phyloP scores from a whole-genome alignment of 2,888 invertebrate genomes.

The Nomada hirtipes region DNA sequence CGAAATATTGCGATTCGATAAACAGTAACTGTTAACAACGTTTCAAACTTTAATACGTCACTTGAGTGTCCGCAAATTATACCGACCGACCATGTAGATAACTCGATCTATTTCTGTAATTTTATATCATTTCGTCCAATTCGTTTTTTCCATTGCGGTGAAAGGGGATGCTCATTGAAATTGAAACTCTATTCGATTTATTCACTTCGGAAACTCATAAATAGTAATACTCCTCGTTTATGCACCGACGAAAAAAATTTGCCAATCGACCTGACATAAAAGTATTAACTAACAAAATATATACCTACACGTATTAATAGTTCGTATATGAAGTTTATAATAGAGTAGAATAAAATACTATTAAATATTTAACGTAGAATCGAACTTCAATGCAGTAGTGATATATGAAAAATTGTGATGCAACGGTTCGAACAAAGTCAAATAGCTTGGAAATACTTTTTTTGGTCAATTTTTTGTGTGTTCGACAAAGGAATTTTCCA shows the following conservation, averaged over 20 bases:
- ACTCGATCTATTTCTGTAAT: too few relatives aligned
- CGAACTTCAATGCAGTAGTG: not conserved
- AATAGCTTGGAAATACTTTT: too few relatives aligned
- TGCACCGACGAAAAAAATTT: not conserved
- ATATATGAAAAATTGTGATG: too few relatives aligned
- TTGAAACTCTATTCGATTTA: not conserved
- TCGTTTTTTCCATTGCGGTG: not conserved
- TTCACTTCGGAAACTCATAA: not conserved
- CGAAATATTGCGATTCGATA: slow-evolving; percentile 1
- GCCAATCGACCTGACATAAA: too few relatives aligned
- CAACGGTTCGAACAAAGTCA: too few relatives aligned
- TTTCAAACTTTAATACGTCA: slow-evolving; percentile 8
- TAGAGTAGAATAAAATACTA: not conserved
- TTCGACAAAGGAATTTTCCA: too few relatives aligned
- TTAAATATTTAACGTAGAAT: not conserved
- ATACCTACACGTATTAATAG: too few relatives aligned
- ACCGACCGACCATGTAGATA: not conserved
- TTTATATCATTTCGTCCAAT: too few relatives aligned
- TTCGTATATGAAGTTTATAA: not conserved
- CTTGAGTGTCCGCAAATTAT: not conserved
- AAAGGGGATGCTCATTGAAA: not conserved
- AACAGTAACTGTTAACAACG: not conserved
- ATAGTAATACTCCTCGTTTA: not conserved
- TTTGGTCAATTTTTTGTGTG: too few relatives aligned
- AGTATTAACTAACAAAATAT: too few relatives aligned